These are phyloP conservation scores for Parazoanthus darwini DNA, from an alignment of 92 coral and sea anemone species.

Conservation along the genomic window DNA sequence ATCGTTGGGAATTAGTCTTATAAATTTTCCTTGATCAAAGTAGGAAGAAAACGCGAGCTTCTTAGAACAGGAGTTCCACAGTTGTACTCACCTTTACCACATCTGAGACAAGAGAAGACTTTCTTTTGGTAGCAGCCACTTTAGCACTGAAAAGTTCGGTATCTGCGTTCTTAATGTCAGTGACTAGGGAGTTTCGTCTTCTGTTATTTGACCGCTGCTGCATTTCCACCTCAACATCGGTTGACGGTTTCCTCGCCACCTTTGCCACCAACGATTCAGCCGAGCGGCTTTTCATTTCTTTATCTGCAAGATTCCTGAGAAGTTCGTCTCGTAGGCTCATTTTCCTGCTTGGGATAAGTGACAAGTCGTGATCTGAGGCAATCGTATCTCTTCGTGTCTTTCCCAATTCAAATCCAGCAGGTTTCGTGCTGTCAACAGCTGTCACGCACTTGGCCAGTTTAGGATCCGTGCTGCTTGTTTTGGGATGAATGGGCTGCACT, in stretches of 20 bases:
- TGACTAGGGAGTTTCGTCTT: slow-evolving; percentile 27
- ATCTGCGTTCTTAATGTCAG: slow-evolving; percentile 17
- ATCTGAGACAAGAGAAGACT: slow-evolving; percentile 35
- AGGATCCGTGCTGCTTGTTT: background rate
- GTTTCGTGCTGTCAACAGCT: background rate
- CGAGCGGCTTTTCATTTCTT: slow-evolving; percentile 43
- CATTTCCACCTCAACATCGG: background rate
- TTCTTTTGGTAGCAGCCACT: slow-evolving; percentile 2
- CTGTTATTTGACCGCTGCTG: background rate
- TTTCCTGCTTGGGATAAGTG: slow-evolving; percentile 37
- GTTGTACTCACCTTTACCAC: slow-evolving; percentile 4
- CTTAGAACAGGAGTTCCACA: background rate
- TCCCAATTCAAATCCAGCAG: slow-evolving; percentile 8
- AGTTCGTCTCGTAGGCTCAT: slow-evolving; percentile 32
- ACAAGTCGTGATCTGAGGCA: slow-evolving; percentile 11
- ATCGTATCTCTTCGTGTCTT: slow-evolving; percentile 21
- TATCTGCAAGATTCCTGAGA: slow-evolving; percentile 34
- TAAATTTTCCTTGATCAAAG: background rate
- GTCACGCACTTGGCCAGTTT: background rate
- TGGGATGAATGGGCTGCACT: slow-evolving; percentile 12
- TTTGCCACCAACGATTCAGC: slow-evolving; percentile 15
- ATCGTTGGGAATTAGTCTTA: no score
- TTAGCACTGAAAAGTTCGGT: background rate
- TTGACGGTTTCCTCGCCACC: background rate
- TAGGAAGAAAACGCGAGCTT: background rate